Evolutionary conservation across 2,113 vertebrate species (phyloP).

Genomic region (Sinocyclocheilus maitianheensis): DNA sequence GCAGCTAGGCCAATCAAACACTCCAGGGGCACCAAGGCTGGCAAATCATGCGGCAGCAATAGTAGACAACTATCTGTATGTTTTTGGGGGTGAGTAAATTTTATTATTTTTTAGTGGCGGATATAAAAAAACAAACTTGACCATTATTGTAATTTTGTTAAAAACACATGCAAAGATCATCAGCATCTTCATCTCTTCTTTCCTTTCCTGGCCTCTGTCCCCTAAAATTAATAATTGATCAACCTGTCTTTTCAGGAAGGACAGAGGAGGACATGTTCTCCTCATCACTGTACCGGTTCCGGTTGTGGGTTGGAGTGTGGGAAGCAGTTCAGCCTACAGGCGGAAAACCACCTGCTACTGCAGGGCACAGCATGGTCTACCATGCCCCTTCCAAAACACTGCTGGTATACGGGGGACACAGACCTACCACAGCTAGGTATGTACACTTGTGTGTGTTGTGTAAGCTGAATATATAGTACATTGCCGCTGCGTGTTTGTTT

Average conservation of each 20-base stretch:
- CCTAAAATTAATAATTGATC: neutral
- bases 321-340: conserved; percentile 82
- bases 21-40: conserved; percentile 77
- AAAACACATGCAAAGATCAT: neutral
- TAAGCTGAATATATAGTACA: neutral
- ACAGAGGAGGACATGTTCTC: conserved; percentile 90
- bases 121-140: neutral
- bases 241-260: conserved; percentile 72
- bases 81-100: conserved; percentile 81
- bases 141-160: neutral
- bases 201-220: neutral
- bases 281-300: conserved; percentile 83
- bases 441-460: neutral
- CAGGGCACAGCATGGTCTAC: conserved; percentile 92
- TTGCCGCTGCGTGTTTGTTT: neutral
- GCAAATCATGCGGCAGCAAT: conserved; percentile 86
- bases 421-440: conserved; percentile 87
- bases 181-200: neutral
- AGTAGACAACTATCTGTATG: conserved; percentile 83
- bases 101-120: neutral
- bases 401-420: conserved; percentile 87
- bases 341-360: conserved; percentile 84
- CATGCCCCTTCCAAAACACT: conserved; percentile 82
- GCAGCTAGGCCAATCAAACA: conserved; percentile 75
- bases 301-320: conserved; percentile 78